Evolutionary conservation across 2,888 invertebrate genomes (phyloP).

Genomic region (Atethmia centrago): DNA sequence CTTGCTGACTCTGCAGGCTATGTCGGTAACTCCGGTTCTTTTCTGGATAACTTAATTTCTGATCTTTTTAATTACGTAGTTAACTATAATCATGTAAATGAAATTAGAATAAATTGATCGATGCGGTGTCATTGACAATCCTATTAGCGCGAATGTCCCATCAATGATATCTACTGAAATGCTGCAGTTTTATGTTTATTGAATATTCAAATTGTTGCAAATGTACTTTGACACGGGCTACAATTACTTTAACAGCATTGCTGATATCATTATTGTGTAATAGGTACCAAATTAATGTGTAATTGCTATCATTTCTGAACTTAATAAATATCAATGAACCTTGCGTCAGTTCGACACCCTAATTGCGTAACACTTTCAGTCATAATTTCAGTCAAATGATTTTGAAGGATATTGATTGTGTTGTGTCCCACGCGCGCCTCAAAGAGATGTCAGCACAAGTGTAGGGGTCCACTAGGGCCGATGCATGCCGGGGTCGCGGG

Average conservation of each 20-base stretch:
- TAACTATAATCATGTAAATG: conserved; percentile 33
- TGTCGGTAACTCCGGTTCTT: too few relatives aligned
- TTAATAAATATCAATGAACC: not conserved
- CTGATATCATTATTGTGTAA: conserved; percentile 10
- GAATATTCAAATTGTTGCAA: conserved; percentile 24
- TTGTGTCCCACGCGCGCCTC: too few relatives aligned
- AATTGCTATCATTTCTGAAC: not conserved
- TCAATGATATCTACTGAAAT: conserved; percentile 22
- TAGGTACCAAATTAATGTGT: not conserved
- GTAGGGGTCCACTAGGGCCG: too few relatives aligned
- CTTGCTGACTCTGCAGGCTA: too few relatives aligned
- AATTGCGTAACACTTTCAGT: too few relatives aligned
- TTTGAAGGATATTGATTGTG: too few relatives aligned
- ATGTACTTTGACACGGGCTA: conserved; percentile 7
- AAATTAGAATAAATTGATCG: conserved; percentile 39
- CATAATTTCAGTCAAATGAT: too few relatives aligned
- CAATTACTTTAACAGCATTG: not conserved
- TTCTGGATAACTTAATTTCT: too few relatives aligned
- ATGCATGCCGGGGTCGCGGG: too few relatives aligned
- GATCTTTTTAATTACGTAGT: conserved; percentile 16
- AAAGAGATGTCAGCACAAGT: too few relatives aligned
- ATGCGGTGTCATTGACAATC: conserved; percentile 32
- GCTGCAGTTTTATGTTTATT: conserved; percentile 8
- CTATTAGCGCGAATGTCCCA: conserved; percentile 33
- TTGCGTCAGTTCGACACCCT: too few relatives aligned